Conservation (phyloP, 2,797 vertebrate genomes). For the Catostomus latipinnis region DNA sequence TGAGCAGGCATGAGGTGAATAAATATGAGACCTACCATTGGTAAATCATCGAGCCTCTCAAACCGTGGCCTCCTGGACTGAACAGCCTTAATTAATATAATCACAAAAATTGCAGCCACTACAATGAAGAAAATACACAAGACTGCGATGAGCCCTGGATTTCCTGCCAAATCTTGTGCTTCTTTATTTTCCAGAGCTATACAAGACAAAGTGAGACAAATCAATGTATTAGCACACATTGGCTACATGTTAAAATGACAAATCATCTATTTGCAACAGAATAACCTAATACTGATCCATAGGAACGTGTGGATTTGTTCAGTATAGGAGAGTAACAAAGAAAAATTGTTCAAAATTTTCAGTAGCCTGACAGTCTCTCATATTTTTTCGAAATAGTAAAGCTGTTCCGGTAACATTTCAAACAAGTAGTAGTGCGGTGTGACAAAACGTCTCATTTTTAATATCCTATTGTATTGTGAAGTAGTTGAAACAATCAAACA, state of each 20-base stretch:
- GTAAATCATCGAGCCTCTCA: constrained; percentile 70
- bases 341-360: too few relatives aligned
- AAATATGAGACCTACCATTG: constrained; percentile 67
- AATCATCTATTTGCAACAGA: not conserved
- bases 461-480: too few relatives aligned
- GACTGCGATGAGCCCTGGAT: constrained; percentile 56
- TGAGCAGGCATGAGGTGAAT: too few relatives aligned
- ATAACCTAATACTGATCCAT: not conserved
- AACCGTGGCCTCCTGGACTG: constrained; percentile 57
- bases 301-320: not conserved
- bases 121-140: constrained; percentile 69
- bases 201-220: not conserved
- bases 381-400: too few relatives aligned
- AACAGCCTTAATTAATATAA: constrained; percentile 59
- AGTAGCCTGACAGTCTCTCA: too few relatives aligned
- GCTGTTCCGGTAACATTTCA: too few relatives aligned
- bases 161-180: not conserved
- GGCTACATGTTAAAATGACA: not conserved
- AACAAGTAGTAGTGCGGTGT: too few relatives aligned
- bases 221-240: not conserved
- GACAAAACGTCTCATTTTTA: too few relatives aligned
- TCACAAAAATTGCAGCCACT: constrained; percentile 54
- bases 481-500: too few relatives aligned
- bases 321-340: too few relatives aligned
- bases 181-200: constrained; percentile 16